Conservation (phyloP, 2,888 invertebrate species). For the Acanthosepion lycidas region DNA sequence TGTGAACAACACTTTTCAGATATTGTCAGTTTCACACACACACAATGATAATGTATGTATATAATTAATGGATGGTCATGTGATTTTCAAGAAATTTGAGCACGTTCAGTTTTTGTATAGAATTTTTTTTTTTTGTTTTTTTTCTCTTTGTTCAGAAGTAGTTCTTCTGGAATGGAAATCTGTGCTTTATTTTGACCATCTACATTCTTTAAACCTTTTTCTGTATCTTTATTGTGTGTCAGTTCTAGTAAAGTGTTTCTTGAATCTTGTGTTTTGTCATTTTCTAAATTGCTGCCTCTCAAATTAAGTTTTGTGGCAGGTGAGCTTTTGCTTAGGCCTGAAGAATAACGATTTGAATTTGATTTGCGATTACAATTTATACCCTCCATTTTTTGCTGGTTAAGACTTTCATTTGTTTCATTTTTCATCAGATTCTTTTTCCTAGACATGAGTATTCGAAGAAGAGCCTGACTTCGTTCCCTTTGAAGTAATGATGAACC, state of each 20-base stretch:
- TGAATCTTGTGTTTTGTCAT: background rate
- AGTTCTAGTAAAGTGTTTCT: background rate
- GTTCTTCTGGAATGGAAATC: background rate
- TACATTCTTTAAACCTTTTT: background rate
- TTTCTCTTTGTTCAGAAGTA: background rate
- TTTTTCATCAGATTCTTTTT: background rate
- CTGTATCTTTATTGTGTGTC: background rate
- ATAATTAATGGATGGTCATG: background rate
- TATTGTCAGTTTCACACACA: background rate
- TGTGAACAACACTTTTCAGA: background rate
- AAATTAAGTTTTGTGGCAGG: background rate
- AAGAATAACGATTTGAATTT: background rate
- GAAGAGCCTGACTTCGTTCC: conserved; percentile 39
- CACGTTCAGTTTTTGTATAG: background rate
- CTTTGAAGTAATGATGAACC: background rate
- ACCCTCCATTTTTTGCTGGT: background rate
- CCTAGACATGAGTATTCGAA: conserved; percentile 39
- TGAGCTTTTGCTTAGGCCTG: background rate
- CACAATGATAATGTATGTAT: background rate
- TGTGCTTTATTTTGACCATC: background rate
- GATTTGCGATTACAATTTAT: background rate
- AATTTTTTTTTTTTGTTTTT: background rate
- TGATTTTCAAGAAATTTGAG: background rate
- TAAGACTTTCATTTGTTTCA: background rate
- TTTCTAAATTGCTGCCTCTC: background rate